phyloP scores from a whole-genome alignment of 2,113 vertebrate species.

The Pseudopodoces humilis region DNA sequence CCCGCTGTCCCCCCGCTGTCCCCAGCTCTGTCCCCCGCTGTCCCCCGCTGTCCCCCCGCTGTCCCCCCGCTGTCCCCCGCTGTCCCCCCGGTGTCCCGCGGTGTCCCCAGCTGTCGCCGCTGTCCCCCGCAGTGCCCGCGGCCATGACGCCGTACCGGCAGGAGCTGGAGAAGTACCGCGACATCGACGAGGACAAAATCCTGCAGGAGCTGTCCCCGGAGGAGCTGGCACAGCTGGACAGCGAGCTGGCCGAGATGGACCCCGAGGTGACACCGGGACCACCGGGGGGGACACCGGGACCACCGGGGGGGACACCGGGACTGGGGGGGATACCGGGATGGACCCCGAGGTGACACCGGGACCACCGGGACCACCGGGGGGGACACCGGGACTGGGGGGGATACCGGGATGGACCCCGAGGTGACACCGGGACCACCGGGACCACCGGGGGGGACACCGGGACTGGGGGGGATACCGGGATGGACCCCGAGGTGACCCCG shows the following conservation, averaged over 20 bases:
- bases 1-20: background rate
- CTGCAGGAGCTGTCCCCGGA: constrained; percentile 85
- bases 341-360: constrained; percentile 86
- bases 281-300: accelerated
- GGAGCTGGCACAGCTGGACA: constrained; percentile 87
- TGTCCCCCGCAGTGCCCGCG: background rate
- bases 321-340: constrained; percentile 78
- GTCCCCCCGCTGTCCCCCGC: background rate
- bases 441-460: too few relatives aligned
- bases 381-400: accelerated
- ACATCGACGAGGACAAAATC: constrained; percentile 96
- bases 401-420: too few relatives aligned
- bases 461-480: too few relatives aligned
- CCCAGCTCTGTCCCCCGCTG: background rate
- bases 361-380: accelerated
- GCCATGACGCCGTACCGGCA: constrained; percentile 74
- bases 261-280: constrained; percentile 80
- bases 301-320: too few relatives aligned
- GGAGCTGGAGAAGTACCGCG: constrained; percentile 86
- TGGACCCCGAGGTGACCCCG: too few relatives aligned
- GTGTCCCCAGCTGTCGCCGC: too few relatives aligned
- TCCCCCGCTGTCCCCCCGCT: background rate
- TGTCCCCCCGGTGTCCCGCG: background rate
- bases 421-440: too few relatives aligned
- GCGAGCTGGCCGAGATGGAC: constrained; percentile 93